Base-by-base conservation (phyloP, 2,888 invertebrate species). In the Keiferia lycopersicella region DNA sequence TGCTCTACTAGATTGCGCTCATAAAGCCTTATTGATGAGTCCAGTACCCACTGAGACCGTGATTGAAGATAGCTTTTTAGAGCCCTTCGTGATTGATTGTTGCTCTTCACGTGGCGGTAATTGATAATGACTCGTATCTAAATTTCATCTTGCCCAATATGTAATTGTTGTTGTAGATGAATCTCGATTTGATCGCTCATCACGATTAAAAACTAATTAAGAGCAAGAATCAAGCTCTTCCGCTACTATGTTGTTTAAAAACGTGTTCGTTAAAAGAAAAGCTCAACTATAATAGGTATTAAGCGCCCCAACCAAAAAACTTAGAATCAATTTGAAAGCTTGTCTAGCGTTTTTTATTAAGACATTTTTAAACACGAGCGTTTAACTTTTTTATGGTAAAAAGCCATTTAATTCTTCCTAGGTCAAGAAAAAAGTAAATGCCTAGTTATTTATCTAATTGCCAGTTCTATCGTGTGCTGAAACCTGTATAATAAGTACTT, bases 21-120 rank as follows among this genome's bases (percentile, higher is more conserved):
- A 73, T 80, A 80, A 79, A 82, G 77, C 78, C 77, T 83, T 82
- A 81, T 83, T 82, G 80, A 81, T 81, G 76, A 80, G 73, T 73
- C 77, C 71, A 71, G 66, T 56, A 16, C 30, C 30, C 34, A 56
- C 30, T 71, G 70, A 64, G 66, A 63, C 41, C 34, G 57, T 61
- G 61, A 62, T 63, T 61, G 63, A 65, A 66, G 65, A 63, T 65
- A 62, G 61, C 26, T 62, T 65, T 64, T 73, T 71, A 70, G 70
- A 69, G 70, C 65, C 71, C 64, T 65, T 65, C 68, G 71, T 73
- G 66, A 63, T 69, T 69, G 69, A 68, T 72, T 73, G 71, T 67
- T 63, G 64, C 69, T 62, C 61, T 45, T 16, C 18, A 14, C 51
- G 22, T 51, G 38, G 58, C 39, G 45, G 39, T 64, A 66, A 66